Base-by-base conservation (phyloP, 2,113 vertebrate genomes). In the Hemiprocne comata region DNA sequence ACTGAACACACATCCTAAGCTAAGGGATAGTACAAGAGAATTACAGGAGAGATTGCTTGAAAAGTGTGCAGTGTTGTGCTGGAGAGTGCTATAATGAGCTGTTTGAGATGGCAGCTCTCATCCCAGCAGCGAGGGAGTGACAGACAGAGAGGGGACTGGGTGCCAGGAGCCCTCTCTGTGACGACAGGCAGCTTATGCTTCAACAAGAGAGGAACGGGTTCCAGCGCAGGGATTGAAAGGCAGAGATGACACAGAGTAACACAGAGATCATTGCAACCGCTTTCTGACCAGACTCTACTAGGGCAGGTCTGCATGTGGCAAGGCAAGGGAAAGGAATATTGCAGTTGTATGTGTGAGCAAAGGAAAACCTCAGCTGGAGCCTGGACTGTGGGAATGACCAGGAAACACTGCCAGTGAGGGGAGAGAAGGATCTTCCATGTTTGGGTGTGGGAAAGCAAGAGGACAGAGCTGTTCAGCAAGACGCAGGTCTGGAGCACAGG, bases 271-370 rank as follows among this genome's bases (percentile, higher is more conserved):
- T 50, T 8, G 46, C 40, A 62, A 33, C 66, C n/a, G 60, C 54
- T 36, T 67, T 50, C 61, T 57, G 54, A 38, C 73, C 73, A 61
- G 78, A 18, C 44, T 31, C n/a, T 10, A 2, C 31, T 23, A 51
- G 20, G 5, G 50, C 31, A 8, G 48, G 48, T 16, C 2, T 3
- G 34, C 48, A 8, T 1, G 0, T 14, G 69, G 25, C 64, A 31
- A 33, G 46, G 38, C 51, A 34, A 20, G 53, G 29, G 66, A 36
- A 66, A 53, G 29, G 33, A 50, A 15, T 8, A 33, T 9, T 33
- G 44, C 42, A 40, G 58, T 50, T 0, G 1, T 26, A 1, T 24
- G 38, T 23, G 29, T 9, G 53, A 42, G 48, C 13, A 0, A 33
- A 50, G 54, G 66, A 51, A 7, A n/a, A n/a, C 60, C 55, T 36